Evolutionary conservation across 2,797 vertebrate species (phyloP).

Genomic region (Tenualosa ilisha): DNA sequence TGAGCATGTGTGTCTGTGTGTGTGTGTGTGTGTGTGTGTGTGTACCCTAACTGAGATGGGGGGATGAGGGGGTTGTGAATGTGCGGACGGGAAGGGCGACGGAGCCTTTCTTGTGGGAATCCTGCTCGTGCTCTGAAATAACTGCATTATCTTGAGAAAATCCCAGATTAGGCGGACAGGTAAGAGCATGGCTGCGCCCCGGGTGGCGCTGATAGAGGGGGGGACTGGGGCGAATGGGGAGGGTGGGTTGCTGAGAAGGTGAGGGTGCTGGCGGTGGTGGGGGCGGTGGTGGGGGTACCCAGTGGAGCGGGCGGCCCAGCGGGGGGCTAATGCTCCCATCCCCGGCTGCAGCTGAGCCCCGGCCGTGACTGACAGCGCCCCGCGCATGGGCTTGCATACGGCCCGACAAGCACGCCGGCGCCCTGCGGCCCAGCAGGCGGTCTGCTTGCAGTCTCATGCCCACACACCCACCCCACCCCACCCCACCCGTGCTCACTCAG

Average conservation of each 20-base stretch:
- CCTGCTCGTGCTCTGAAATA: conserved; percentile 84
- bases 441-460: conserved; percentile 20
- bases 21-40: not conserved
- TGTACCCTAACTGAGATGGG: not conserved
- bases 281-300: conserved; percentile 73
- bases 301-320: conserved; percentile 85
- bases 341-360: conserved; percentile 93
- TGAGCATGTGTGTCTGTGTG: not conserved
- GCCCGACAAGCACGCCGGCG: conserved; percentile 72
- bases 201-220: conserved; percentile 79
- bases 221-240: conserved; percentile 70
- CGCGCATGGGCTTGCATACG: conserved; percentile 82
- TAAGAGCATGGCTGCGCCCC: conserved; percentile 77
- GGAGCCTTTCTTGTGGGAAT: conserved; percentile 80
- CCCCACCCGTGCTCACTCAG: not conserved
- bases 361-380: conserved; percentile 88
- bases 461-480: not conserved
- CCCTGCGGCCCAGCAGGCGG: conserved; percentile 30
- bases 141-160: conserved; percentile 88
- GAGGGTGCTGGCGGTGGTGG: conserved; percentile 64
- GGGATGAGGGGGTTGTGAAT: conserved; percentile 58
- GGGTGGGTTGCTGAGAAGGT: conserved; percentile 48
- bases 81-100: conserved; percentile 46
- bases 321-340: conserved; percentile 95
- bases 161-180: conserved; percentile 89